phyloP scores from a whole-genome alignment of 2,888 invertebrate species.

The Cephus nigrinus region DNA sequence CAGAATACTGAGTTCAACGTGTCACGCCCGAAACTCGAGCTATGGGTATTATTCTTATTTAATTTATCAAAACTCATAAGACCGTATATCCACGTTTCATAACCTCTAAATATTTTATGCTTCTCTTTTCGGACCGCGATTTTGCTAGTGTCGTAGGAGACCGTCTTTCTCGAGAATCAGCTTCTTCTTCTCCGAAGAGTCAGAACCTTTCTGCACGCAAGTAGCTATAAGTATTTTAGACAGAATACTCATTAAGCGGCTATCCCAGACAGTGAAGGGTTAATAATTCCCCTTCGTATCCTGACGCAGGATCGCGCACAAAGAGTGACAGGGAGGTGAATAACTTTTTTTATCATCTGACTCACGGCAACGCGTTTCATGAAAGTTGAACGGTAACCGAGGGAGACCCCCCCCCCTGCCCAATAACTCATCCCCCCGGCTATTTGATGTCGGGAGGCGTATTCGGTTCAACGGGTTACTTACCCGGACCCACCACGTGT shows the following conservation, averaged over 20 bases:
- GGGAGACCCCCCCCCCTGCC: not conserved
- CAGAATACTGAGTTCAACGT: not conserved
- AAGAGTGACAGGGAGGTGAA: slow-evolving; percentile 3
- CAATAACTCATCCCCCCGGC: slow-evolving; percentile 4
- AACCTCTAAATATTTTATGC: not conserved
- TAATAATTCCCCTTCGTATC: not conserved
- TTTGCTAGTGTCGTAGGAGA: not conserved
- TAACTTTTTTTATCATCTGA: slow-evolving; percentile 1
- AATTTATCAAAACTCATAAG: not conserved
- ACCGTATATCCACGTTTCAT: not conserved
- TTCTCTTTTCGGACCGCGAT: not conserved
- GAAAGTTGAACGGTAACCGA: slow-evolving; percentile 3
- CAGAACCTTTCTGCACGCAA: not conserved
- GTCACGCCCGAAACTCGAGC: slow-evolving; percentile 3
- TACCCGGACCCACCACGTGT: not conserved
- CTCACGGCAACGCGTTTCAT: not conserved
- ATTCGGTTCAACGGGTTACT: not conserved
- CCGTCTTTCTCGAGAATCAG: not conserved
- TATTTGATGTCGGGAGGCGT: not conserved
- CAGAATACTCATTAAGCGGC: not conserved
- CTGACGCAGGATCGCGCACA: not conserved
- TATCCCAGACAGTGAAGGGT: not conserved
- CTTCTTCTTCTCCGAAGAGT: not conserved
- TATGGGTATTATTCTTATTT: not conserved
- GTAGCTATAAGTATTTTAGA: not conserved